Evolutionary conservation across 2,797 vertebrate species (phyloP), one percentile per base, ranked within the genome.

Genomic region (Xenops minutus): DNA sequence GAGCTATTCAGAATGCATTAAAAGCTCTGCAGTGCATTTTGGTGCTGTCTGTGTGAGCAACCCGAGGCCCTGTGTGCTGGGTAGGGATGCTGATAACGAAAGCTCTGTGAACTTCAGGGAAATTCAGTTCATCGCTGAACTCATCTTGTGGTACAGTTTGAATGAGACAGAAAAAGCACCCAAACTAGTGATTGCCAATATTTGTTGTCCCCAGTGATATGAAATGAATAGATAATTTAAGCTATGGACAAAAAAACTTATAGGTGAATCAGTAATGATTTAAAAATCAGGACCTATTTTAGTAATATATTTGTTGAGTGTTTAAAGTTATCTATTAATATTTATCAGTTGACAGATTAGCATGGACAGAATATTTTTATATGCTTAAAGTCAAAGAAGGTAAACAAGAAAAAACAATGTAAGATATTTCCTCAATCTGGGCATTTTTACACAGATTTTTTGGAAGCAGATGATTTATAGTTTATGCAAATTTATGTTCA

Each of bases 1-100:
- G 97, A 97, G 95, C 96, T 98, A 97, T 98, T 98, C 97, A 97
- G 97, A 97, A 95, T 97, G 90, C 83, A 89, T 97, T 98, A 97
- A 98, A 97, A 98, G 96, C 91, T 93, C 49, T 75, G 91, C 95
- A 97, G 95, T 96, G 89, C 89, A 91, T 95, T 98, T 97, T 93
- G 85, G 94, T 96, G 91, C 92, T 97, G 89, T 97, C 93, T 97
- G 86, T 95, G 59, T 64, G 89, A 97, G 95, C 90, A 92, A 87
- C 7, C 9, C 77, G 21, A 94, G 84, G 88, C 68, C 78, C 93
- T 87, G 85, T 95, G 93, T 94, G 93, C 94, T 79, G 82, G 82
- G 92, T 84, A 97, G 91, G 96, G 96, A 96, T 93, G 90, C 82
- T 92, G 93, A 95, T 92, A 92, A 96, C 56, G 36, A 87, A 93